Percentiles rank a stretch among this genome's conserved stretches.
These are phyloP conservation scores for Cantharis flavilabris DNA, from an alignment of 2,888 invertebrate genomes.

Conservation along the genomic window DNA sequence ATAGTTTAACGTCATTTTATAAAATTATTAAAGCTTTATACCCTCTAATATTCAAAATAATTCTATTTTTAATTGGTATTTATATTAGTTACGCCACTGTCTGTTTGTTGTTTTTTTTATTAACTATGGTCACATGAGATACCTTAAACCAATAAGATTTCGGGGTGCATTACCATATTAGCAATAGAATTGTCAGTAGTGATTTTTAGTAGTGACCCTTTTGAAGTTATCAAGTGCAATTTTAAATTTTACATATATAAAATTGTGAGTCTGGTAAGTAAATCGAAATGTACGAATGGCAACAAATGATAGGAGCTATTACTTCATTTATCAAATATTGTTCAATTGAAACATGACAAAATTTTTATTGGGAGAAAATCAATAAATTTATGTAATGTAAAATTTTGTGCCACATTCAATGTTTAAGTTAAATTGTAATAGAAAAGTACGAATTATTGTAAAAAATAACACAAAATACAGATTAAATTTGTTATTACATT, in stretches of 20 bases:
- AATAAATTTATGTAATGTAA: background rate
- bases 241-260: background rate
- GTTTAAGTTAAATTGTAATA: background rate
- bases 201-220: slow-evolving; percentile 10
- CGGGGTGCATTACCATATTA: slow-evolving; percentile 45
- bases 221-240: background rate
- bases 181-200: slow-evolving; percentile 28
- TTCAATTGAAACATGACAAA: background rate
- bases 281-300: background rate
- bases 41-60: background rate
- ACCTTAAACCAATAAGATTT: slow-evolving; percentile 42
- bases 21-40: background rate
- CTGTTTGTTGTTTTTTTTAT: background rate
- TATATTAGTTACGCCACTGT: background rate
- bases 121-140: slow-evolving; percentile 40
- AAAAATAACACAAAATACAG: background rate
- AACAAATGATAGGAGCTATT: background rate
- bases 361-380: background rate
- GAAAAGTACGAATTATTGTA: background rate
- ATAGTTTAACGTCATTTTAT: background rate
- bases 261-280: background rate
- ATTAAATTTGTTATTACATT: background rate
- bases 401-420: background rate
- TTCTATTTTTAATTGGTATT: background rate
- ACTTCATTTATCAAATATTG: background rate